These are phyloP conservation scores for Gymnocephalus cernua DNA, from an alignment of 2,113 vertebrate species.

Conservation along the genomic window DNA sequence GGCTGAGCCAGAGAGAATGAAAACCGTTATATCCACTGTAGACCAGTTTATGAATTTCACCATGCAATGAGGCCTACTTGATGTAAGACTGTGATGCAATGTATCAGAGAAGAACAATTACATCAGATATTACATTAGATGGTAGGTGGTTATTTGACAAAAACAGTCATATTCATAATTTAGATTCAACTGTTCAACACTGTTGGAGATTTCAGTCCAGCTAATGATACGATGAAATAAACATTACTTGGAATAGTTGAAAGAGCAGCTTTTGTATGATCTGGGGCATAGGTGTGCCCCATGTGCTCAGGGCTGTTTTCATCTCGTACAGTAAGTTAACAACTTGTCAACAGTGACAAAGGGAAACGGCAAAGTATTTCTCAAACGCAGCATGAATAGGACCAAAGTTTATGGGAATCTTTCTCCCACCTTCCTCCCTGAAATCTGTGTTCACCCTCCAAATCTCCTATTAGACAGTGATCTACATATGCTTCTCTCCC, in stretches of 20 bases:
- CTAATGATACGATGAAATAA: background rate
- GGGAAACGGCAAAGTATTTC: conserved; percentile 30
- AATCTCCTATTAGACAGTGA: background rate
- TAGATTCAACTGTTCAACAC: background rate
- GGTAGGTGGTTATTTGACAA: background rate
- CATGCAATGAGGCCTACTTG: background rate
- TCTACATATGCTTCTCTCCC: too few relatives aligned
- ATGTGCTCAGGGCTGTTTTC: background rate
- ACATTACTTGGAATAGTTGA: background rate
- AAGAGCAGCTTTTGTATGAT: background rate
- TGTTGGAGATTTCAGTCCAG: background rate
- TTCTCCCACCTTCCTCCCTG: conserved; percentile 32
- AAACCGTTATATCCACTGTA: background rate
- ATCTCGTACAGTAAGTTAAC: conserved; percentile 10
- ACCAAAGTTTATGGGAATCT: conserved; percentile 54
- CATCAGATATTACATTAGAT: background rate
- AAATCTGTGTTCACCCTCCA: conserved; percentile 3
- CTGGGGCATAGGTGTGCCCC: background rate
- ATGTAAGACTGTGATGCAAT: background rate
- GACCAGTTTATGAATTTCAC: conserved; percentile 7
- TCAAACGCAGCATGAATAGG: conserved; percentile 18
- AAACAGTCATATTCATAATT: background rate
- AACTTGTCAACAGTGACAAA: conserved; percentile 37
- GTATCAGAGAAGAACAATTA: background rate
- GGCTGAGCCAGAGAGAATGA: conserved; percentile 1